phyloP scores from a whole-genome alignment of 2,113 vertebrate species.

The Myrmecobius fasciatus region DNA sequence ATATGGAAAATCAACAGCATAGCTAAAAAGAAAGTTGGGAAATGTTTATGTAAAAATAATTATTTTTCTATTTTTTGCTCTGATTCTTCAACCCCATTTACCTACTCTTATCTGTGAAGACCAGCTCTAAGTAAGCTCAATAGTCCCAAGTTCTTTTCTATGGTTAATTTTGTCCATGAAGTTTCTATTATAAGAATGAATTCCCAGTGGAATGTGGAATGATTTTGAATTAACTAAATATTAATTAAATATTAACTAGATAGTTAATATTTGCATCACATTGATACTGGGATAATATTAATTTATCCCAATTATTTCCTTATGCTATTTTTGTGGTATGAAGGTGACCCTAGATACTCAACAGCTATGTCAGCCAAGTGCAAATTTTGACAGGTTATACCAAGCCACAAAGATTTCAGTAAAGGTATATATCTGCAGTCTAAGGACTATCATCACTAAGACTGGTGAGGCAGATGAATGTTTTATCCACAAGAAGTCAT shows the following conservation, averaged over 20 bases:
- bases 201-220: neutral
- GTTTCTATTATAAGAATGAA: constrained; percentile 20
- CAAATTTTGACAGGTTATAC: neutral
- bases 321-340: neutral
- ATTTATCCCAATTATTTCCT: constrained; percentile 12
- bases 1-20: constrained; percentile 44
- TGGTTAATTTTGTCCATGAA: constrained; percentile 6
- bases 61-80: neutral
- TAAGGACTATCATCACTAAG: neutral
- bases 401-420: neutral
- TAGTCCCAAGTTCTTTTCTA: neutral
- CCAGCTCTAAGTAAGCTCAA: neutral
- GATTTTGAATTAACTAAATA: no score
- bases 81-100: constrained; percentile 34
- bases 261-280: neutral
- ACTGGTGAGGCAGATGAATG: neutral
- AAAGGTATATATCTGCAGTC: neutral
- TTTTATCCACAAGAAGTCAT: neutral
- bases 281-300: constrained; percentile 2
- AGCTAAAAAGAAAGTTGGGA: constrained; percentile 46
- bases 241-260: no score
- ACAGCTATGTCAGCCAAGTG: neutral
- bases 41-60: constrained; percentile 33
- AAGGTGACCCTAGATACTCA: neutral
- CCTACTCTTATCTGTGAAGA: constrained; percentile 23